Base-by-base conservation (phyloP, 2,797 vertebrate species). In the Semotilus atromaculatus region DNA sequence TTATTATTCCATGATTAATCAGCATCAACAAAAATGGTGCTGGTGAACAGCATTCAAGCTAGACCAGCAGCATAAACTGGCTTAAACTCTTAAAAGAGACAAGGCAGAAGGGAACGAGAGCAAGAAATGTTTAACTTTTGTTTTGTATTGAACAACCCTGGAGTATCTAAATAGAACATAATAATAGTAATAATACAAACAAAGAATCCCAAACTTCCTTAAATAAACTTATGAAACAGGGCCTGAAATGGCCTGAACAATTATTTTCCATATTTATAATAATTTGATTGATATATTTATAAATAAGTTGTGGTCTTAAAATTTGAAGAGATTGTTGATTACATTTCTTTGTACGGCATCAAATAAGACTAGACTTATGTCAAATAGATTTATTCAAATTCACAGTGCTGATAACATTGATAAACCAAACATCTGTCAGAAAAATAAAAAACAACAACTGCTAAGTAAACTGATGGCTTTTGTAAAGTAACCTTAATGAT, bases 361-460 rank as follows among this genome's bases (percentile, higher is more conserved):
- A 45, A 21, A 78, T 64, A 64, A 45, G 4, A 43, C 38, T 64
- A n/a, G n/a, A n/a, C n/a, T n/a, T n/a, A n/a, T n/a, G 76, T 78
- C 76, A 78, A 14, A 40, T 38, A 62, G 18, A 64, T 19, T 3
- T 13, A 21, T 58, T n/a, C 4, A 53, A 77, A 77, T 38, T 58
- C 6, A 18, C 60, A 31, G 26, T 31, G 6, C 14, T 31, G 53
- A 76, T 51, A 67, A 36, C 62, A 26, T 48, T 10, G 48, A 36
- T 36, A 40, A 58, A 76, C 21, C 11, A 71, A 40, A 71, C 11
- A 71, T 43, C 21, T 58, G 21, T n/a, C 51, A 38, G 21, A 76
- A n/a, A 51, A 67, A 38, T 36, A 21, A 5, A 71, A 23, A n/a
- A 43, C 36, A 43, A 16, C 38, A 43, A 16, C 38, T 71, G 38